These are phyloP conservation scores for Eira barbara DNA, from an alignment of 2,113 vertebrate genomes.

Conservation along the genomic window DNA sequence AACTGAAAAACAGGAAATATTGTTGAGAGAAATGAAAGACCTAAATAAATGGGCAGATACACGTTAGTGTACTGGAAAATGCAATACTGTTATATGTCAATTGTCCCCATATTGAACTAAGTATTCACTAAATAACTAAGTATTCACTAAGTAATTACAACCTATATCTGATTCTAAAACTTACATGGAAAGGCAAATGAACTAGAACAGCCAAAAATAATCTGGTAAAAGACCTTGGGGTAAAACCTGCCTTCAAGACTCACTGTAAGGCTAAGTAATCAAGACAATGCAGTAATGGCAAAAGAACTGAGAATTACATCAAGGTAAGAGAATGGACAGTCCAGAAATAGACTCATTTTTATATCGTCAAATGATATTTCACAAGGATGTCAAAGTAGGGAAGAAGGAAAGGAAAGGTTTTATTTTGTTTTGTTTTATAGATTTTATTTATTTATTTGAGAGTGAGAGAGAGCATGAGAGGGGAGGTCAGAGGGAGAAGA, in stretches of 20 bases:
- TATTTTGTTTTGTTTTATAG: too few relatives aligned
- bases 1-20: conserved; percentile 17
- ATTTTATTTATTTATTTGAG: too few relatives aligned
- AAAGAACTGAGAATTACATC: not conserved
- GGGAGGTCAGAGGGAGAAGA: too few relatives aligned
- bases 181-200: conserved; percentile 11
- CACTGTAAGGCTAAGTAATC: not conserved
- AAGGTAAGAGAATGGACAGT: not conserved
- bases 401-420: not conserved
- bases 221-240: not conserved
- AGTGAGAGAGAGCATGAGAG: too few relatives aligned
- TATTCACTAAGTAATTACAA: not conserved
- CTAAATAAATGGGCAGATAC: not conserved
- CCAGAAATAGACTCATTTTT: not conserved
- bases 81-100: not conserved
- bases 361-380: not conserved
- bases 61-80: not conserved
- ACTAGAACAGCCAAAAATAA: not conserved
- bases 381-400: not conserved
- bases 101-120: not conserved
- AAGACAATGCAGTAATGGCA: not conserved
- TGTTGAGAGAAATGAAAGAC: conserved; percentile 3
- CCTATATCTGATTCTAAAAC: conserved; percentile 9
- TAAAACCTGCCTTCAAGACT: not conserved
- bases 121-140: not conserved